Percentiles rank a stretch among this genome's conserved stretches.
phyloP scores from a whole-genome alignment of 1,140 invertebrate species.

The Drosophila punjabiensis region DNA sequence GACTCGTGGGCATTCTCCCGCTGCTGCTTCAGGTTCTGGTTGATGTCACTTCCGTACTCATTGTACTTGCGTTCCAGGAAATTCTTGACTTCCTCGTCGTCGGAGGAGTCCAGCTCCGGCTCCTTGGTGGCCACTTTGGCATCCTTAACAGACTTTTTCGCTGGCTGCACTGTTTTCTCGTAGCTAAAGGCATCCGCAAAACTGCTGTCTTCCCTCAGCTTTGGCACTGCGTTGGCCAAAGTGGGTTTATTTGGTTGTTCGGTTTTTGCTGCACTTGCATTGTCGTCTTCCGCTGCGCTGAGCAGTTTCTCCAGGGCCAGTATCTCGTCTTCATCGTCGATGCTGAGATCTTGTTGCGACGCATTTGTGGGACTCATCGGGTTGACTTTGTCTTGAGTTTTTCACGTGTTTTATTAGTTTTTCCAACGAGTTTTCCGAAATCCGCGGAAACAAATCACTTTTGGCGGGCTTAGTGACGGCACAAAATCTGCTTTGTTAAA shows the following conservation, averaged over 20 bases:
- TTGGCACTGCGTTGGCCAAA: constrained; percentile 48
- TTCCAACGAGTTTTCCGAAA: constrained; percentile 16
- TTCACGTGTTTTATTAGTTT: constrained; percentile 3
- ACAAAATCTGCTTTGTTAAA: not conserved
- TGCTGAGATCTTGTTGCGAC: constrained; percentile 53
- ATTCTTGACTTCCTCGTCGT: constrained; percentile 92
- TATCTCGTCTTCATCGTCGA: constrained; percentile 76
- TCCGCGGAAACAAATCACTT: constrained; percentile 52
- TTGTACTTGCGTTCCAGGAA: constrained; percentile 90
- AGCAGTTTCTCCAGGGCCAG: constrained; percentile 72
- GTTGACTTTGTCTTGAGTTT: not conserved
- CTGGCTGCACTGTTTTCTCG: constrained; percentile 52
- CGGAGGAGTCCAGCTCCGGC: constrained; percentile 89
- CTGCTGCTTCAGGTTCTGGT: constrained; percentile 87
- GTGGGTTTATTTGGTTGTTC: constrained; percentile 16
- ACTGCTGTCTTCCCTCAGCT: constrained; percentile 70
- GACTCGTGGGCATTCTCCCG: constrained; percentile 84
- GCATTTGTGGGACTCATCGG: constrained; percentile 58
- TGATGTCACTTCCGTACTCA: constrained; percentile 89
- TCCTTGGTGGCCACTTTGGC: constrained; percentile 9
- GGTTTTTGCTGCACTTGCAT: constrained; percentile 43
- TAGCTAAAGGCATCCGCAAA: constrained; percentile 76
- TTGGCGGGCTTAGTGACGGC: constrained; percentile 52
- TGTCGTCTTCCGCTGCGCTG: constrained; percentile 55
- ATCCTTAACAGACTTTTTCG: not conserved